Evolutionary conservation across 2,888 invertebrate species (phyloP), one percentile per base, ranked within the genome.

Genomic region (Drosophila dives): DNA sequence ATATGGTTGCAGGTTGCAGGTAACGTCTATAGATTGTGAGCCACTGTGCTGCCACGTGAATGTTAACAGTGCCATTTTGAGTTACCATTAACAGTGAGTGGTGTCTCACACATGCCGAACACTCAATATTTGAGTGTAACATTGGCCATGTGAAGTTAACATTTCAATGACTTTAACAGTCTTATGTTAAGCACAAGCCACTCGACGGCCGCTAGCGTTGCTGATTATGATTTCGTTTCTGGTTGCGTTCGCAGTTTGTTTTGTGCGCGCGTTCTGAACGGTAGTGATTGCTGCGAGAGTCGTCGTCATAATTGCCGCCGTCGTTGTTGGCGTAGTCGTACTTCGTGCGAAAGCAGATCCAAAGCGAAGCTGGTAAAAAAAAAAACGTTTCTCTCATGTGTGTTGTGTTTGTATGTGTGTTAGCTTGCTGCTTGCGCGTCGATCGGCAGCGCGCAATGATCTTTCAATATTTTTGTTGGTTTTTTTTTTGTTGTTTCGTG

Each of bases 401-500:
- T 20, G 49, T 15, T 8, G 29, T 40, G 26, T 55, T 12, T 38
- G 54, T 26, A n/a, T 55, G 15, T 50, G 53, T 61, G 55, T 40
- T 36, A 26, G 54, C 17, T 54, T 33, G 51, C 20, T 73, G 69
- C 58, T 63, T 59, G 71, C 68, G 65, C 64, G 67, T 60, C 72
- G 78, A 78, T 78, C 78, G 68, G 60, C 73, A 73, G 51, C 77
- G 76, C 80, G 67, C 80, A 80, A 73, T 66, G 78, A 80, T 79
- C 78, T 78, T 79, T 76, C 61, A 79, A 78, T 76, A 80, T 73
- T 85, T 85, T 83, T 83, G 77, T 83, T 85, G 45, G 32, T 72
- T 78, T 80, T 74, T 82, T 81, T 72, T 81, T 72, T 42, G 12
- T 38, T 84, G 76, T 59, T 53, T 72, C 26, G 65, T 68, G 68